Conservation (phyloP, 2,113 vertebrate genomes). For the Ammospiza nelsoni region DNA sequence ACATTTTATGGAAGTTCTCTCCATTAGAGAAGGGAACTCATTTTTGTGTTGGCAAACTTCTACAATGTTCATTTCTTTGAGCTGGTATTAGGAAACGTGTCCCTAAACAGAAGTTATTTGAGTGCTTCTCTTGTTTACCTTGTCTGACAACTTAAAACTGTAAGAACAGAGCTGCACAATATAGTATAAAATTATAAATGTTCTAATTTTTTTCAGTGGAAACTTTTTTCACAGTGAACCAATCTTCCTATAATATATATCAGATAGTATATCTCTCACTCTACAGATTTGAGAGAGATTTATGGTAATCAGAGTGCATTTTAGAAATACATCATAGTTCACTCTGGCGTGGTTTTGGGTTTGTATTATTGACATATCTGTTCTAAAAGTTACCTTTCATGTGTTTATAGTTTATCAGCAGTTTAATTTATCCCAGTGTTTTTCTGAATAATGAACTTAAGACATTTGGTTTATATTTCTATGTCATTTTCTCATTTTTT, state of each 20-base stretch:
- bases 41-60: background rate
- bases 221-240: background rate
- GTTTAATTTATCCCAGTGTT: background rate
- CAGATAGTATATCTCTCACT: background rate
- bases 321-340: background rate
- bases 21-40: background rate
- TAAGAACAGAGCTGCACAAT: background rate
- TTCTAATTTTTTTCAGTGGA: background rate
- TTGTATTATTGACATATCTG: background rate
- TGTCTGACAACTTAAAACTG: background rate
- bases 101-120: background rate
- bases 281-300: background rate
- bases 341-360: background rate
- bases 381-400: background rate
- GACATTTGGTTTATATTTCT: background rate
- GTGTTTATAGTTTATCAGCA: background rate
- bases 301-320: background rate
- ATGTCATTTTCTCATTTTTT: background rate
- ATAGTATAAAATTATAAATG: background rate
- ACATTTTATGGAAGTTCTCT: background rate
- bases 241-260: background rate
- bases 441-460: background rate
- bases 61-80: background rate
- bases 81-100: background rate
- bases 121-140: background rate